Evolutionary conservation across 1,140 invertebrate genomes (phyloP).

Genomic region (Saccostrea glomerata): DNA sequence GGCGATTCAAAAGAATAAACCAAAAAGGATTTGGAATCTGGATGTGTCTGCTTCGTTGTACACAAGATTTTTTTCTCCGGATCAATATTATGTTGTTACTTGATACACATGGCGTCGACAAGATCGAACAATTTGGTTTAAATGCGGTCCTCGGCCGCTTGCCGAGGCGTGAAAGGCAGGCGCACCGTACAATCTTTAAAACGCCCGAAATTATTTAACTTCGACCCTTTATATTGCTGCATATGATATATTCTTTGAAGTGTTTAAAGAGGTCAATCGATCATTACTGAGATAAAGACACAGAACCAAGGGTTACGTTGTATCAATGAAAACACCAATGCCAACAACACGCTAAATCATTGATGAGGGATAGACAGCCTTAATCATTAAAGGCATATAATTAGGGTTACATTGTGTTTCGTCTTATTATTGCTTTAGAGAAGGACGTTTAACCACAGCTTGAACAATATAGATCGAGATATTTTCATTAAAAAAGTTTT

Average conservation of each 20-base stretch:
- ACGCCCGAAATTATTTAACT: neutral
- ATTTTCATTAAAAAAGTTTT: no score
- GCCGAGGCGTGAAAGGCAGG: conserved; percentile 9
- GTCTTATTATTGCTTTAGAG: no score
- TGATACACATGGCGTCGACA: neutral
- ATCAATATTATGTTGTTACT: conserved; percentile 5
- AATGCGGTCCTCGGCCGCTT: neutral
- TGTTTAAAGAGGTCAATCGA: neutral
- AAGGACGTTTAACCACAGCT: no score
- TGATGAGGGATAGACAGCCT: neutral
- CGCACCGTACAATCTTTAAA: neutral
- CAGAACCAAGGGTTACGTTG: neutral
- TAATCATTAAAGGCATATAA: no score
- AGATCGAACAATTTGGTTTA: conserved; percentile 15
- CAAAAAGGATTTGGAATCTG: neutral
- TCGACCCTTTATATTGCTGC: neutral
- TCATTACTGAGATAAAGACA: neutral
- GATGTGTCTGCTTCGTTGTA: neutral
- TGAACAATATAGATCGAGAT: no score
- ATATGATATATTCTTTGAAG: neutral
- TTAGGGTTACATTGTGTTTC: no score
- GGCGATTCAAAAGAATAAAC: neutral
- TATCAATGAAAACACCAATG: neutral
- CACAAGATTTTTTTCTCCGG: neutral
- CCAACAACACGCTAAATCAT: neutral